Conservation (phyloP, 2,797 vertebrate species). For the Zenarchopterus dispar region DNA sequence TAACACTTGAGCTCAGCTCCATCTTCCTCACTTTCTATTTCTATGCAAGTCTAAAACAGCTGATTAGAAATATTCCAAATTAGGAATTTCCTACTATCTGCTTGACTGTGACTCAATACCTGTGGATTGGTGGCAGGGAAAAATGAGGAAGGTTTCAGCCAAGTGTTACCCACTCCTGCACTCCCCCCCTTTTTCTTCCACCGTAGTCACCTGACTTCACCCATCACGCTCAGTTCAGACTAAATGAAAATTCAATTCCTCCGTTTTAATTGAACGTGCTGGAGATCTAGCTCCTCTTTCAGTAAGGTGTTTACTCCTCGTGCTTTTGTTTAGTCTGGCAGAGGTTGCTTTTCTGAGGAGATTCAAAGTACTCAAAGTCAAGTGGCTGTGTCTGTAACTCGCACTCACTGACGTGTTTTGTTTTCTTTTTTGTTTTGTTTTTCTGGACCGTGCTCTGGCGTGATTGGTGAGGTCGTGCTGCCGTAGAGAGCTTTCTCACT, state of each 20-base stretch:
- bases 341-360: conserved; percentile 26
- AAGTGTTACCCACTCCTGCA: conserved; percentile 67
- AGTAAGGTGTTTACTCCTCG: conserved; percentile 29
- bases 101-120: too few relatives aligned
- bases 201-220: conserved; percentile 65
- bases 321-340: conserved; percentile 28
- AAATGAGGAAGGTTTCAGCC: conserved; percentile 36
- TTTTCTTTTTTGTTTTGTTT: too few relatives aligned
- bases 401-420: too few relatives aligned
- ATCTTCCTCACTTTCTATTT: neutral
- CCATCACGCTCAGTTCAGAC: conserved; percentile 58
- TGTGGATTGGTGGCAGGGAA: neutral
- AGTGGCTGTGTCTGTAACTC: too few relatives aligned
- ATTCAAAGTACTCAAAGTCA: neutral
- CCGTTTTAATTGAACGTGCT: conserved; percentile 28
- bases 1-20: conserved; percentile 63
- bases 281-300: conserved; percentile 17
- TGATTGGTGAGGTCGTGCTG: conserved; percentile 70
- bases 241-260: conserved; percentile 27
- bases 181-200: conserved; percentile 36
- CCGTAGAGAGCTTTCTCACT: conserved; percentile 50
- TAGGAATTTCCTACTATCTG: too few relatives aligned
- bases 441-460: conserved; percentile 24
- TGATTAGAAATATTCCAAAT: too few relatives aligned
- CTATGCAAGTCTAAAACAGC: too few relatives aligned